A percentile compares a stretch with the other conserved stretches of the same genome.
Conservation (phyloP, 2,797 vertebrate species). For the Phataginus tricuspis region DNA sequence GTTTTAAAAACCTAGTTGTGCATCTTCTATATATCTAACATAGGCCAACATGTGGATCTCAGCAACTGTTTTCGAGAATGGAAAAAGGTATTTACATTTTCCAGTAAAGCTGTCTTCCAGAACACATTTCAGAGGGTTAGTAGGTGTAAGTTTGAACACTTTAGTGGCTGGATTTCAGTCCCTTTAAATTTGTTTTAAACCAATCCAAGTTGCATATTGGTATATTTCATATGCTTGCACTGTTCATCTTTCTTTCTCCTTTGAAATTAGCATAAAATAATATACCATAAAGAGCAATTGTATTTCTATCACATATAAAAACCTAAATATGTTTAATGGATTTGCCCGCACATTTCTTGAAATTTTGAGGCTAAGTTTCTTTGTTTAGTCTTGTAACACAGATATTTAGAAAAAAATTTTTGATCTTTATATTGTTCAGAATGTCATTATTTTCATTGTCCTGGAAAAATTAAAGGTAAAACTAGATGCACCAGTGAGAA, state of each 20-base stretch:
- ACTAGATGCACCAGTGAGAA: constrained; percentile 27
- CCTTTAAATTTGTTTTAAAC: neutral
- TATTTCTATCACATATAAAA: neutral
- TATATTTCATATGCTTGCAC: neutral
- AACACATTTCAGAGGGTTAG: neutral
- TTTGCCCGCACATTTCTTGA: neutral
- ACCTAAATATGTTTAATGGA: neutral
- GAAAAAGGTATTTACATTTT: neutral
- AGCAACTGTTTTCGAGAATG: neutral
- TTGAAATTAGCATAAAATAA: neutral
- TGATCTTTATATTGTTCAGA: constrained; percentile 24
- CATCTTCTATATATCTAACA: neutral
- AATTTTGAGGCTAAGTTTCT: neutral
- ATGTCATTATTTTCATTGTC: constrained; percentile 44
- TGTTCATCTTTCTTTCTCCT: neutral
- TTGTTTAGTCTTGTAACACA: neutral
- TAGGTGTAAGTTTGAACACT: neutral
- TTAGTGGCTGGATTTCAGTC: neutral
- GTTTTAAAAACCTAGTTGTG: constrained; percentile 20
- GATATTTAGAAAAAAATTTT: neutral
- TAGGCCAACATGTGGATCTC: neutral
- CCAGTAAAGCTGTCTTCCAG: neutral
- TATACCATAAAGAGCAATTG: neutral
- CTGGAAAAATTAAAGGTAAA: constrained; percentile 57
- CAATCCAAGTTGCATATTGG: neutral